These are phyloP conservation scores for Acleris literana DNA, from an alignment of 2,888 invertebrate genomes.

Conservation along the genomic window DNA sequence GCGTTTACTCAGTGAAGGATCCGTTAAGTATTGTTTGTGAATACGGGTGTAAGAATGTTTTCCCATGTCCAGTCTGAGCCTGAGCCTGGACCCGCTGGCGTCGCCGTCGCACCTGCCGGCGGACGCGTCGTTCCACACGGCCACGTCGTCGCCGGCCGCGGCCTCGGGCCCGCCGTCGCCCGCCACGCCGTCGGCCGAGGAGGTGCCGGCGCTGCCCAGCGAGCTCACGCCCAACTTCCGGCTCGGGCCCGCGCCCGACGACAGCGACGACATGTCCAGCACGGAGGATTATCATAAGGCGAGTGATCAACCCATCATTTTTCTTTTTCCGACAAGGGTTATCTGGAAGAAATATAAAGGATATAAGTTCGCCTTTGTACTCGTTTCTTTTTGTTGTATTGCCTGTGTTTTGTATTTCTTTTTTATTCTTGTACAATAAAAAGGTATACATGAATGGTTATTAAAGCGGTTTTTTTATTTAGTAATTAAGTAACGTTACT, in stretches of 20 bases:
- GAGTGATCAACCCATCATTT: too few relatives aligned
- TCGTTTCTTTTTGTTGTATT: too few relatives aligned
- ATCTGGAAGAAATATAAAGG: too few relatives aligned
- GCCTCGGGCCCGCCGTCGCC: conserved; percentile 58
- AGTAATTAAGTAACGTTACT: too few relatives aligned
- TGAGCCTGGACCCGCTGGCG: conserved; percentile 85
- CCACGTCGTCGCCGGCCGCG: conserved; percentile 78
- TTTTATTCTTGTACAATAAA: too few relatives aligned
- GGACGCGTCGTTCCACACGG: conserved; percentile 91
- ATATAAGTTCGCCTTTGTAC: too few relatives aligned
- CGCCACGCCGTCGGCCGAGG: conserved; percentile 41
- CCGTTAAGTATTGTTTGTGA: too few relatives aligned
- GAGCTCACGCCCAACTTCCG: conserved; percentile 58
- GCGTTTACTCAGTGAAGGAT: too few relatives aligned
- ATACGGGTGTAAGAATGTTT: too few relatives aligned
- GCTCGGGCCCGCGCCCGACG: conserved; percentile 75
- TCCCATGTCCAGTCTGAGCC: conserved; percentile 85
- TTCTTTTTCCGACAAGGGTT: too few relatives aligned
- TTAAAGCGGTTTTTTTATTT: too few relatives aligned
- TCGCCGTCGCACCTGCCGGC: conserved; percentile 76
- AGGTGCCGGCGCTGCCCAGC: conserved; percentile 40
- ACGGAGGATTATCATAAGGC: conserved; percentile 84
- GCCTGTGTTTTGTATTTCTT: too few relatives aligned
- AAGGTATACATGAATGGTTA: not conserved
- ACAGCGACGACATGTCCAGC: conserved; percentile 85